Percentiles rank a stretch among this genome's conserved stretches.
Evolutionary conservation across 2,888 invertebrate genomes (phyloP).

Genomic region (Amaurobius ferox): DNA sequence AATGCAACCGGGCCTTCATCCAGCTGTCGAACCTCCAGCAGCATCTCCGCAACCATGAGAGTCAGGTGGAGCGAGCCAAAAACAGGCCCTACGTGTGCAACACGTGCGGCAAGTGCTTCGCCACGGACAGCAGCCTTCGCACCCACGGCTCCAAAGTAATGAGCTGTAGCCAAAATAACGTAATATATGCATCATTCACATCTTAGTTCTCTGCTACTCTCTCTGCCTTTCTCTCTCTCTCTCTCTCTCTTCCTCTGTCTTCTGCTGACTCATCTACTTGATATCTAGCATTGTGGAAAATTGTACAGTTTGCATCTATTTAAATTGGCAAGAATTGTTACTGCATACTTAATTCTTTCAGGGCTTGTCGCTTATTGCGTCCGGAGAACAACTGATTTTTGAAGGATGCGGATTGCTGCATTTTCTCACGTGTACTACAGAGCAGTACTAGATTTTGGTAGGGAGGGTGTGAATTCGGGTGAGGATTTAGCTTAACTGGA

Average conservation of each 20-base stretch:
- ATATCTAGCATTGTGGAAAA: too few relatives aligned
- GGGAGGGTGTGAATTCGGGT: too few relatives aligned
- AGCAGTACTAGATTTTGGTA: too few relatives aligned
- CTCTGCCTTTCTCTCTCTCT: not conserved
- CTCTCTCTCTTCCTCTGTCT: not conserved
- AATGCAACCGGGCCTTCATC: conserved; percentile 96
- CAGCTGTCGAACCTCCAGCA: conserved; percentile 97
- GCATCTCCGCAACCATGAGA: conserved; percentile 96
- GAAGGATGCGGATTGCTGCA: too few relatives aligned
- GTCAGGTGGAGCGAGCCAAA: conserved; percentile 95
- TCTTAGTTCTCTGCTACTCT: not conserved
- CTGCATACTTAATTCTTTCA: too few relatives aligned
- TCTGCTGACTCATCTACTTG: too few relatives aligned
- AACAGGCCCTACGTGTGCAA: conserved; percentile 96
- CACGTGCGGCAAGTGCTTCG: conserved; percentile 97
- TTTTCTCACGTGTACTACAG: too few relatives aligned
- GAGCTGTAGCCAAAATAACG: conserved; percentile 72
- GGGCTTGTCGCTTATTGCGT: too few relatives aligned
- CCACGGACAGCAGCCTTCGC: conserved; percentile 94
- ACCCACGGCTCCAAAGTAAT: conserved; percentile 97
- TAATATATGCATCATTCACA: conserved; percentile 28
- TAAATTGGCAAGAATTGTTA: too few relatives aligned
- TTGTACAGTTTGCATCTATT: too few relatives aligned
- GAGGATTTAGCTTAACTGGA: too few relatives aligned
- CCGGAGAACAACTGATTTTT: too few relatives aligned